A percentile compares a stretch with the other conserved stretches of the same genome.
Conservation (phyloP, 2,888 invertebrate species). For the Hydrotaea diabolus region DNA sequence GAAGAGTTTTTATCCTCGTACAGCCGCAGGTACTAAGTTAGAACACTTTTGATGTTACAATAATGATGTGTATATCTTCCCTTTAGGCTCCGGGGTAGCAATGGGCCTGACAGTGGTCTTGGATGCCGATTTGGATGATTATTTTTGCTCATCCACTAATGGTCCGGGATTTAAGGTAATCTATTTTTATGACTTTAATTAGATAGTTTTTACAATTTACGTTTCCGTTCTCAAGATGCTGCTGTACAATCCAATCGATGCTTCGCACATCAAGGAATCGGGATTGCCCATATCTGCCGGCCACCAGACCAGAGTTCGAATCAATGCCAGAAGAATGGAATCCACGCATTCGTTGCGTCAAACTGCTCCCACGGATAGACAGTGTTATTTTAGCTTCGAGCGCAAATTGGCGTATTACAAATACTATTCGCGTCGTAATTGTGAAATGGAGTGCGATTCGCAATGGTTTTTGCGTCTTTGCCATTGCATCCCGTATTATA, state of each 20-base stretch:
- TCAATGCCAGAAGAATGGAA: constrained; percentile 85
- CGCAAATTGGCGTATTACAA: constrained; percentile 85
- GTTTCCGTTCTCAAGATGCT: constrained; percentile 68
- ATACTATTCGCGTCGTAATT: constrained; percentile 75
- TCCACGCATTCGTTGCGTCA: constrained; percentile 83
- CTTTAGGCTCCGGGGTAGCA: constrained; percentile 84
- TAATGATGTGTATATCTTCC: too few relatives aligned
- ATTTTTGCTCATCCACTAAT: constrained; percentile 81
- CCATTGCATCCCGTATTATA: constrained; percentile 74
- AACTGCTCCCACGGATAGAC: constrained; percentile 84
- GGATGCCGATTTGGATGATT: constrained; percentile 82
- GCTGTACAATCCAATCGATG: constrained; percentile 88
- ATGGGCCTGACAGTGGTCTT: constrained; percentile 87
- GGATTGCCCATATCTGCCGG: constrained; percentile 87
- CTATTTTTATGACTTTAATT: neutral
- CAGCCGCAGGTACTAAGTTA: constrained; percentile 40
- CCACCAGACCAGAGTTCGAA: constrained; percentile 85
- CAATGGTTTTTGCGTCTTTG: constrained; percentile 69
- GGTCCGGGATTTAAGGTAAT: constrained; percentile 81
- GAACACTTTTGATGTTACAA: too few relatives aligned
- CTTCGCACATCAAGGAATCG: constrained; percentile 88
- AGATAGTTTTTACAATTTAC: neutral
- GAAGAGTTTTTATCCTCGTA: constrained; percentile 52
- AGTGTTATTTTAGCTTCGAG: constrained; percentile 88
- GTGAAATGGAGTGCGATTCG: constrained; percentile 84